Base-by-base conservation (phyloP, 2,797 vertebrate genomes). In the Myripristis murdjan region DNA sequence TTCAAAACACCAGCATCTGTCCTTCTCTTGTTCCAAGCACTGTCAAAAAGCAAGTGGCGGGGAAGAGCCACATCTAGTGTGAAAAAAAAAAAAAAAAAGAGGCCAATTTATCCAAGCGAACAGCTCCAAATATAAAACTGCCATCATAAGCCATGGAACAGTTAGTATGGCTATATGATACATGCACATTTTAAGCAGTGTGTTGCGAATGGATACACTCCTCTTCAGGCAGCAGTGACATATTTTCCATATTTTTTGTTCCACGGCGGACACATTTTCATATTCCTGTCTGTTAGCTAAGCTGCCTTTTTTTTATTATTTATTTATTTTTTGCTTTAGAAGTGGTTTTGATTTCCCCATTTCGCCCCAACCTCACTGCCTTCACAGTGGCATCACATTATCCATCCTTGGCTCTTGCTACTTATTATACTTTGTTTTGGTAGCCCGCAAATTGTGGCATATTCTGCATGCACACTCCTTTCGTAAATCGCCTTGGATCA, bases 141-240 rank as follows among this genome's bases (percentile, higher is more conserved):
- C n/a, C 66, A 35, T 15, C 37, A 26, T 48, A 46, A 16, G 54
- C 64, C 53, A 39, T 1, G 23, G 41, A 61, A 51, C 63, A 72
- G 15, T 33, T 16, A 4, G 9, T 35, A n/a, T 15, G 46, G 24
- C 26, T 39, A 31, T 48, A 57, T 52, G 62, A 84, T 62, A 70
- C 59, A 59, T 79, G 81, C 81, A 70, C 87, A 77, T 87, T 78
- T 85, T 70, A 59, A 68, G 56, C 37, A 68, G 18, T 10, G 2
- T 2, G 52, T 58, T 66, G 60, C 48, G 20, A 86, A 41, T 63
- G 77, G 54, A 22, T 63, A 64, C 59, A 0, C 78, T 51, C 8
- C 37, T 72, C 70, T 56, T 66, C 72, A 63, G 67, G 77, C 75
- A 81, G 76, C 77, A 73, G 26, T 66, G 26, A 57, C 66, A 65